Conservation (phyloP, 2,888 invertebrate species). For the Leptinotarsa peninsularis region DNA sequence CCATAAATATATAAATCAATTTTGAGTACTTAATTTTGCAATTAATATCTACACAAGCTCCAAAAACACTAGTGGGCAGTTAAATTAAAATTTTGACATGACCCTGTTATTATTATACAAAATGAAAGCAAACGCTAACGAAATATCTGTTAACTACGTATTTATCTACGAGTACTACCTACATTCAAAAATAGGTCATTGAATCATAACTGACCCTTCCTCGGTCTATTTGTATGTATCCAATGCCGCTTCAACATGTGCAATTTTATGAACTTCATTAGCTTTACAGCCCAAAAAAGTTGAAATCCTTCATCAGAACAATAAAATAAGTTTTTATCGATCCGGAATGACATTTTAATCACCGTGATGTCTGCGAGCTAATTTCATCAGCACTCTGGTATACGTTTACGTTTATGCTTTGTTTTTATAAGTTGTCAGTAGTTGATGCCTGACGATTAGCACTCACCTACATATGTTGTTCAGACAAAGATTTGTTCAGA, state of each 20-base stretch:
- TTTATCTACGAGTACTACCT: no score
- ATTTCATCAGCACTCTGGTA: constrained; percentile 13
- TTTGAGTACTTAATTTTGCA: no score
- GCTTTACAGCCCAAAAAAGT: not conserved
- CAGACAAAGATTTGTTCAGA: constrained; percentile 3
- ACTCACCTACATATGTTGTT: constrained; percentile 20
- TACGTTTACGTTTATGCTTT: constrained; percentile 16
- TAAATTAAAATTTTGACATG: no score
- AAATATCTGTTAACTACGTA: no score
- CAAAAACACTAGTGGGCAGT: no score
- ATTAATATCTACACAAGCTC: no score
- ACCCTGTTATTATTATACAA: no score
- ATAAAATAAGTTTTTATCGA: constrained; percentile 8
- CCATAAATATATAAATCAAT: no score
- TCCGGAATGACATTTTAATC: constrained; percentile 10
- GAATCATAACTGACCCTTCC: not conserved
- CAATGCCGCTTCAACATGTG: not conserved
- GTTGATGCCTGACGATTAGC: constrained; percentile 17
- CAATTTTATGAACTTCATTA: not conserved
- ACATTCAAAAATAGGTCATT: not conserved
- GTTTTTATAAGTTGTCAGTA: constrained; percentile 17
- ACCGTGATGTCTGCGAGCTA: constrained; percentile 3
- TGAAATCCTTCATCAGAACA: constrained; percentile 4
- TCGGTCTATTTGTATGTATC: not conserved
- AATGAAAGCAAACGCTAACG: no score